Percentiles rank a stretch among this genome's conserved stretches.
Conservation (phyloP, 2,797 vertebrate species). For the Podarcis siculus region DNA sequence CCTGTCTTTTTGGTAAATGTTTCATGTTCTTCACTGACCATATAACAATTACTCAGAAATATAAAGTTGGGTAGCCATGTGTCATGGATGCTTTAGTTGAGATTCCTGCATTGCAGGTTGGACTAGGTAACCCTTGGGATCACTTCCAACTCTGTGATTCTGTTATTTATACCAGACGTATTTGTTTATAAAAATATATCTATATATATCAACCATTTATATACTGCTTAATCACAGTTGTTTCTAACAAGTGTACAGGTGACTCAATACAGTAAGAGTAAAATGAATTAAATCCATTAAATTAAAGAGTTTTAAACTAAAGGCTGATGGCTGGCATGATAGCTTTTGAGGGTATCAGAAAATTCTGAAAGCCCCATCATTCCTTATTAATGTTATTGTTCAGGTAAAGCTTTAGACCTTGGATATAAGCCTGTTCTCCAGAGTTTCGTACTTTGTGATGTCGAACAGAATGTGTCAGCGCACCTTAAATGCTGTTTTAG, state of each 20-base stretch:
- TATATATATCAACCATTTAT: not conserved
- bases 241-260: not conserved
- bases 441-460: not conserved
- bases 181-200: too few species aligned
- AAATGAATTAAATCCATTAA: too few species aligned
- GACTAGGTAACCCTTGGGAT: too few species aligned
- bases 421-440: not conserved
- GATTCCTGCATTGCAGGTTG: too few species aligned
- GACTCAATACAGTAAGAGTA: too few species aligned
- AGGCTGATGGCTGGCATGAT: too few species aligned
- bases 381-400: not conserved
- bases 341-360: not conserved
- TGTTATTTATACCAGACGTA: too few species aligned
- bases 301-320: too few species aligned
- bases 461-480: not conserved
- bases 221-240: not conserved
- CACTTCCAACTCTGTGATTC: too few species aligned
- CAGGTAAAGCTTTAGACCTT: not conserved
- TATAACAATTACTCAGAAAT: not conserved
- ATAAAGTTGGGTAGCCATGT: not conserved
- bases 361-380: not conserved
- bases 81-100: too few species aligned
- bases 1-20: slow-evolving; percentile 93
- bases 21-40: not conserved
- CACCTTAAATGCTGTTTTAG: not conserved